A percentile compares a stretch with the other conserved stretches of the same genome.
Conservation (phyloP, 2,113 vertebrate species). For the Gobiocypris rarus region DNA sequence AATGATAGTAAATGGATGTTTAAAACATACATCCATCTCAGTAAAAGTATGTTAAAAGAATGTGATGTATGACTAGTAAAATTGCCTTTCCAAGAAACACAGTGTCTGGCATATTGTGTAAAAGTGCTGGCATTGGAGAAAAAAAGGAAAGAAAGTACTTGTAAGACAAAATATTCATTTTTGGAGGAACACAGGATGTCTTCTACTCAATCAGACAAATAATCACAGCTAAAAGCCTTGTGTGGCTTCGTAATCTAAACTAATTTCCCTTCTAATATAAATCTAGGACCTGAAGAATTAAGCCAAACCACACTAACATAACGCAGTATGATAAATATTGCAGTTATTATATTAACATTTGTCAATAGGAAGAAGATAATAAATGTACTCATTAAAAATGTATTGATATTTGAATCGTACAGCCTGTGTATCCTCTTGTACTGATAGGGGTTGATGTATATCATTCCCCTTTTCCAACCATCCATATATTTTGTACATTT, state of each 20-base stretch:
- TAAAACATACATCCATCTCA: slow-evolving; percentile 42
- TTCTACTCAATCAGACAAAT: slow-evolving; percentile 12
- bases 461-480: not conserved
- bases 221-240: slow-evolving; percentile 2
- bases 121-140: slow-evolving; percentile 51
- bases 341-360: slow-evolving; percentile 18
- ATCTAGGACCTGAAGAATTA: not conserved
- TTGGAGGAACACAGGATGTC: slow-evolving; percentile 23
- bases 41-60: slow-evolving; percentile 24
- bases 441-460: not conserved
- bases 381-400: not conserved
- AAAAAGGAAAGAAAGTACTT: slow-evolving; percentile 51
- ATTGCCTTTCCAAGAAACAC: slow-evolving; percentile 46
- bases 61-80: slow-evolving; percentile 21
- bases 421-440: slow-evolving; percentile 30
- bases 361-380: slow-evolving; percentile 9
- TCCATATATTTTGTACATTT: not conserved
- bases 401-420: slow-evolving; percentile 26
- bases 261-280: not conserved
- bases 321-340: slow-evolving; percentile 10
- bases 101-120: slow-evolving; percentile 47
- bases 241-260: not conserved
- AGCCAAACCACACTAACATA: not conserved
- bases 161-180: slow-evolving; percentile 53
- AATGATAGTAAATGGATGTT: slow-evolving; percentile 25